Evolutionary conservation across 2,888 invertebrate species (phyloP).

Genomic region (Sympetrum striolatum): DNA sequence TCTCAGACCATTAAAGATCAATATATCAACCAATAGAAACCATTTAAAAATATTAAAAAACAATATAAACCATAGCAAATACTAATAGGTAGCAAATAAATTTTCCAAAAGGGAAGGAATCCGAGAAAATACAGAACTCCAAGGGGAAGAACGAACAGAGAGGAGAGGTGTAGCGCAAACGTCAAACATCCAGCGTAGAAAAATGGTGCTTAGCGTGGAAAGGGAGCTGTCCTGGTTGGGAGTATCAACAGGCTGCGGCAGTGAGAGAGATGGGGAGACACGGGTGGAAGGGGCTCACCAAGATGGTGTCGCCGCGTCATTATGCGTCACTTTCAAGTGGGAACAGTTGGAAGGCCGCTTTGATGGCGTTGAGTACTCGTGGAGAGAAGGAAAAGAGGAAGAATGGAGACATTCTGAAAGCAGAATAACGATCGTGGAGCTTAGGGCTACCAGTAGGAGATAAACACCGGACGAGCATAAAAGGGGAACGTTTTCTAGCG

Average conservation of each 20-base stretch:
- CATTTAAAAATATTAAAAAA: no score
- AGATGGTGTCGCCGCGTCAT: slow-evolving; percentile 26
- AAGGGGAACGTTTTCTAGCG: background rate
- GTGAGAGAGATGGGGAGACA: background rate
- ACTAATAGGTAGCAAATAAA: no score
- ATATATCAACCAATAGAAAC: no score
- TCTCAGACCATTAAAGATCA: no score
- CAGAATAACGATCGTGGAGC: background rate
- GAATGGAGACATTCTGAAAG: background rate
- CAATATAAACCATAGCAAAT: no score
- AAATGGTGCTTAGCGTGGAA: background rate
- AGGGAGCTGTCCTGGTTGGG: background rate
- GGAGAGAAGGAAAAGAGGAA: background rate
- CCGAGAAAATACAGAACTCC: background rate
- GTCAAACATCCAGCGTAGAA: background rate
- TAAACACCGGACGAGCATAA: background rate
- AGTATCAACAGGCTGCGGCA: slow-evolving; percentile 17
- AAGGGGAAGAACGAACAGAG: background rate
- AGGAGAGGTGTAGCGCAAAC: background rate
- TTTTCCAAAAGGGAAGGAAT: no score
- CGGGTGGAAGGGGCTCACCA: background rate
- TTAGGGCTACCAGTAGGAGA: background rate
- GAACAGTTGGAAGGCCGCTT: background rate
- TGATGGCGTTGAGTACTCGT: background rate
- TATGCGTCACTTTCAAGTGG: slow-evolving; percentile 14